Evolutionary conservation across 1,140 invertebrate genomes (phyloP).

Genomic region (Ptiloglossa arizonensis): DNA sequence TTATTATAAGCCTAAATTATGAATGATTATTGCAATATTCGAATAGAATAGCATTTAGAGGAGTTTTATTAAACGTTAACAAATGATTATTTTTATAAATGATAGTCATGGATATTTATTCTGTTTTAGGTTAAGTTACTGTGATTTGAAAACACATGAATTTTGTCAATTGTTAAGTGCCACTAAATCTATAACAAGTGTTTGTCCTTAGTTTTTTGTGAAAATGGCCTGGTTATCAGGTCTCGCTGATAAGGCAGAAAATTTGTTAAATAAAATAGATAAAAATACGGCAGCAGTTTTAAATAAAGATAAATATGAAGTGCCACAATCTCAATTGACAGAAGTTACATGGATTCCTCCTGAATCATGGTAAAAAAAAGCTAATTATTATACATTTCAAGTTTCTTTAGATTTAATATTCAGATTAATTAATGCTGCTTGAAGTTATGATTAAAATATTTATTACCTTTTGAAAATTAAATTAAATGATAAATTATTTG

Average conservation of each 20-base stretch:
- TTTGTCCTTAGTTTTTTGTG: constrained; percentile 20
- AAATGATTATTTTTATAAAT: neutral
- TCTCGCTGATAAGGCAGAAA: constrained; percentile 91
- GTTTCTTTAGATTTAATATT: neutral
- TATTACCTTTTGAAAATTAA: neutral
- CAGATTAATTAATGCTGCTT: neutral
- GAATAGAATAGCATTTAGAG: too few relatives aligned
- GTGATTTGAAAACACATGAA: neutral
- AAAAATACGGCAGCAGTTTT: constrained; percentile 90
- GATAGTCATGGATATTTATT: neutral
- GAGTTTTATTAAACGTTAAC: neutral
- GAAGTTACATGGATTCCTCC: constrained; percentile 74
- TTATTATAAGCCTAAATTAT: neutral
- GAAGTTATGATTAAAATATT: neutral
- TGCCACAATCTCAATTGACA: constrained; percentile 61
- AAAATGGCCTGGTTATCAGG: constrained; percentile 92
- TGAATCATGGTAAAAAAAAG: constrained; percentile 59
- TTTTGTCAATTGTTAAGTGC: constrained; percentile 22
- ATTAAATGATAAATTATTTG: neutral
- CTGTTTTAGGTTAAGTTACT: constrained; percentile 30
- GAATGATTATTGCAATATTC: neutral
- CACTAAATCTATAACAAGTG: constrained; percentile 16
- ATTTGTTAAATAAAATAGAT: constrained; percentile 92
- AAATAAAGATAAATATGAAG: constrained; percentile 79
- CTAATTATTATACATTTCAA: neutral